Base-by-base conservation (phyloP, 2,888 invertebrate genomes). In the Drosophila merina region DNA sequence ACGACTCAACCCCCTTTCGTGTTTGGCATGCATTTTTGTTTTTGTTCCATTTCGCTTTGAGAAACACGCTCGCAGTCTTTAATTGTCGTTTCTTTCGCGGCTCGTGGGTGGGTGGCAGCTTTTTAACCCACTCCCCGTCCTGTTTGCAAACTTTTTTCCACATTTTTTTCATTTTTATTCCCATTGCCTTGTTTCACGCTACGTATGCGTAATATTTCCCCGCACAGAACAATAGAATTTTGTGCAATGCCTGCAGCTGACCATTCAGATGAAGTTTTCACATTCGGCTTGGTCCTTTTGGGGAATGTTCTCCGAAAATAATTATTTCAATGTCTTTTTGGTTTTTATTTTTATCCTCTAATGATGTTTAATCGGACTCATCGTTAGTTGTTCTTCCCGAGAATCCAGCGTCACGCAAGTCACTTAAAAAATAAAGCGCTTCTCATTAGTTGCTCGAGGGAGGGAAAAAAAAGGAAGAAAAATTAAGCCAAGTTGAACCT, bases 401-500 rank as follows among this genome's bases (percentile, higher is more conserved):
- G 42, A n/a, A 12, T 33, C 72, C 62, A 55, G 55, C 48, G 57
- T 63, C 67, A 70, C 73, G 79, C 76, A 68, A 84, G 85, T 85
- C 85, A 85, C 76, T 84, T 87, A 73, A 74, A 86, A 82, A 79
- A 72, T 77, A 79, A 82, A 87, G 82, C 69, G 76, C 56, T 75
- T 74, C 85, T 84, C 86, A 82, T 84, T 84, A 83, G 79, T 36
- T 40, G 55, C 45, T 20, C 20, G 20, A 20, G 50, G 50, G 55
- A 59, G 63, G 52, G 66, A 45, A 52, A 31, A 26, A 73, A 57
- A 68, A 57, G 28, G 28, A 28, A 28, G 52, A 70, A 62, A 81
- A 86, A 77, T 85, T 82, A 84, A 75, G 77, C 56, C 64, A 76
- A 76, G 85, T 74, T 86, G 77, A 84, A 75, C 86, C 87, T 77